Evolutionary conservation across 2,113 vertebrate species (phyloP).

Genomic region (Melanocharis versteri): DNA sequence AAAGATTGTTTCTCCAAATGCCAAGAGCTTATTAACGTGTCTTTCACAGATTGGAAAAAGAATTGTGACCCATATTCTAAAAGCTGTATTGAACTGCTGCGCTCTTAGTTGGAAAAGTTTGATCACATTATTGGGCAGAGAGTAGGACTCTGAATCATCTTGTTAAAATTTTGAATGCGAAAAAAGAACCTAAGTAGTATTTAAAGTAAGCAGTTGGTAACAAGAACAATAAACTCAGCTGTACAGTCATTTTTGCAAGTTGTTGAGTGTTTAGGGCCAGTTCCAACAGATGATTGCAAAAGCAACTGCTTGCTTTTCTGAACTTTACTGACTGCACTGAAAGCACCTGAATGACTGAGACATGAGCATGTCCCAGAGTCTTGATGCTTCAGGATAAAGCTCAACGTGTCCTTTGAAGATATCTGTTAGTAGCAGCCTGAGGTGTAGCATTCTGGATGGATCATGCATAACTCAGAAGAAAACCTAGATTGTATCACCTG

Average conservation of each 20-base stretch:
- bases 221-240: not conserved
- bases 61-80: conserved; percentile 13
- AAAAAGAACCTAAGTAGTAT: not conserved
- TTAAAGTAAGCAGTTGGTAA: not conserved
- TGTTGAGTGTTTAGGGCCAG: not conserved
- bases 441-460: not conserved
- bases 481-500: not conserved
- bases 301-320: not conserved
- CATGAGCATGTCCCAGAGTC: not conserved
- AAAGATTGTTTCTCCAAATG: conserved; percentile 51
- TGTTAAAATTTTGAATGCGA: not conserved
- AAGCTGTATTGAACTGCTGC: not conserved
- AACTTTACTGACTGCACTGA: not conserved
- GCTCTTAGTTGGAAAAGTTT: not conserved
- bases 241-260: not conserved
- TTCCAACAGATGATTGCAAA: not conserved
- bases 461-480: not conserved
- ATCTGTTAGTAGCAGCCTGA: not conserved
- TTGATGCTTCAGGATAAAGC: not conserved
- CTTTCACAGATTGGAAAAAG: not conserved
- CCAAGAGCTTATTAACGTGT: conserved; percentile 36
- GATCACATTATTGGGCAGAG: not conserved
- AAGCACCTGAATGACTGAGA: not conserved
- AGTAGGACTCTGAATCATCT: not conserved
- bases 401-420: not conserved